phyloP scores from a whole-genome alignment of 2,888 invertebrate genomes.

The Eupithecia dodoneata region DNA sequence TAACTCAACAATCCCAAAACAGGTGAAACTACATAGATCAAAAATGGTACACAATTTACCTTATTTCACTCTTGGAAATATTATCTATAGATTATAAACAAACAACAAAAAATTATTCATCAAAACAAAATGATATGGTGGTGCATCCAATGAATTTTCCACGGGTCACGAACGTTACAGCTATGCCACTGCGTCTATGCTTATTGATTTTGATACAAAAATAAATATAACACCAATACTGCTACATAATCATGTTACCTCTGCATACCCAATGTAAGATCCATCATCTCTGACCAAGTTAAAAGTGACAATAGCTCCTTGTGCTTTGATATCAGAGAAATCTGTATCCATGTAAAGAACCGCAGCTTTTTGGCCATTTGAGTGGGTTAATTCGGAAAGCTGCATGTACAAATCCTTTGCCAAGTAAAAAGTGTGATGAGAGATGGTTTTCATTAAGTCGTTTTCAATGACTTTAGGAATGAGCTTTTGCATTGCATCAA shows the following conservation, averaged over 20 bases:
- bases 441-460: slow-evolving; percentile 85
- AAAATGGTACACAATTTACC: no score
- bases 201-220: neutral
- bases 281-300: slow-evolving; percentile 92
- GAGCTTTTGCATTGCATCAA: slow-evolving; percentile 88
- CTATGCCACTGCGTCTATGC: neutral
- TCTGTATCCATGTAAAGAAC: slow-evolving; percentile 89
- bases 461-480: slow-evolving; percentile 80
- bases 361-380: slow-evolving; percentile 88
- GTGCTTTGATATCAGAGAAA: slow-evolving; percentile 85
- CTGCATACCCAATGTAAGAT: slow-evolving; percentile 93
- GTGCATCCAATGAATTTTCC: no score
- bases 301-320: slow-evolving; percentile 95
- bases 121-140: no score
- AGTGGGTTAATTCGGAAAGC: slow-evolving; percentile 86
- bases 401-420: slow-evolving; percentile 89
- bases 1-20: no score
- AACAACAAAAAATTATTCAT: no score
- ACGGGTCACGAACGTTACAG: no score
- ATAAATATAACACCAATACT: slow-evolving; percentile 6
- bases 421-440: slow-evolving; percentile 89
- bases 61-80: no score
- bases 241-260: slow-evolving; percentile 81
- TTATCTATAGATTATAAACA: no score
- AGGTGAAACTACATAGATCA: no score